Evolutionary conservation across 2,888 invertebrate genomes (phyloP).

Genomic region (Metalampra italica): DNA sequence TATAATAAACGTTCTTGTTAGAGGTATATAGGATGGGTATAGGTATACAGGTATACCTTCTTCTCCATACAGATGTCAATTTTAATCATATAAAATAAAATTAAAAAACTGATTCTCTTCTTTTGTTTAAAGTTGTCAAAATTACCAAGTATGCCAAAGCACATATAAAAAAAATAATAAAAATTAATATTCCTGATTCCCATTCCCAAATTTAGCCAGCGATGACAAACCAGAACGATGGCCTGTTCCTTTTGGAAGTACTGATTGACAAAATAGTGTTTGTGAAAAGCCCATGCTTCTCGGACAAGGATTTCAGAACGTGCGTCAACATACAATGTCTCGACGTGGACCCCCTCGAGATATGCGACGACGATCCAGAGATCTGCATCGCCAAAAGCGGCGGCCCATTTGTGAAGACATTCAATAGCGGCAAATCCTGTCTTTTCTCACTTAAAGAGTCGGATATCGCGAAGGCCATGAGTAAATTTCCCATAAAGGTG

Average conservation of each 20-base stretch:
- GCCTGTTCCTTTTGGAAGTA: slow-evolving; percentile 81
- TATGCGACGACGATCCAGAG: slow-evolving; percentile 80
- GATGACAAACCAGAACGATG: slow-evolving; percentile 71
- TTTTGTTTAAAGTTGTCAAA: slow-evolving; percentile 42
- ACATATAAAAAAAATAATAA: not conserved
- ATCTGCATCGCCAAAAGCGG: slow-evolving; percentile 51
- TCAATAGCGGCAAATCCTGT: slow-evolving; percentile 83
- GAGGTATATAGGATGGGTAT: too few relatives aligned
- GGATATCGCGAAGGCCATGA: slow-evolving; percentile 72
- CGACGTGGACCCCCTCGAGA: slow-evolving; percentile 77
- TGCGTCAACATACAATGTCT: slow-evolving; percentile 81
- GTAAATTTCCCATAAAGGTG: slow-evolving; percentile 76
- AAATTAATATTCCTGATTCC: slow-evolving; percentile 32
- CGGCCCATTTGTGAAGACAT: slow-evolving; percentile 61
- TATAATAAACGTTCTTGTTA: too few relatives aligned
- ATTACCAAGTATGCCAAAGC: slow-evolving; percentile 26
- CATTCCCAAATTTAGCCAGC: slow-evolving; percentile 43
- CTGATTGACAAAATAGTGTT: slow-evolving; percentile 76
- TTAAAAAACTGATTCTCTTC: slow-evolving; percentile 9
- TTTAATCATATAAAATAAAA: not conserved
- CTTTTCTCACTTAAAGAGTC: slow-evolving; percentile 80
- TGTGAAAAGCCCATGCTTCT: slow-evolving; percentile 58
- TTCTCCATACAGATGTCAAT: not conserved
- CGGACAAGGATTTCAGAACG: slow-evolving; percentile 72
- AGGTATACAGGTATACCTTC: too few relatives aligned